A percentile compares a stretch with the other conserved stretches of the same genome.
Conservation (phyloP, 2,797 vertebrate genomes). For the Clarias platycephalus region DNA sequence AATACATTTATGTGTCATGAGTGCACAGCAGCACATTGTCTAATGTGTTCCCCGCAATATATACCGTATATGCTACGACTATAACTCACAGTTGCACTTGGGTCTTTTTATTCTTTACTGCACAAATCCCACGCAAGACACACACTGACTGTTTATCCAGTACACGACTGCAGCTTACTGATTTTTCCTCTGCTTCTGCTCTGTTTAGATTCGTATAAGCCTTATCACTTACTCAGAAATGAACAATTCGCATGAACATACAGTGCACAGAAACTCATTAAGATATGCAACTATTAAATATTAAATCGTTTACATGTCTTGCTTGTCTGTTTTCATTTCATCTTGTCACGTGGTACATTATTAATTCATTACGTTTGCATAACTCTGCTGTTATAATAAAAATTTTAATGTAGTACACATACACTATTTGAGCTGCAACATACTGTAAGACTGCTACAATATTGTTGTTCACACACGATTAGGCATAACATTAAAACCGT, state of each 20-base stretch:
- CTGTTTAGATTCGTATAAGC: not conserved
- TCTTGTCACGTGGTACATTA: not conserved
- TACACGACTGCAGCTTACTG: not conserved
- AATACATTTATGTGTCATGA: conserved; percentile 25
- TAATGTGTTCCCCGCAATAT: not conserved
- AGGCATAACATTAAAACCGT: too few species aligned
- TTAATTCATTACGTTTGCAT: not conserved
- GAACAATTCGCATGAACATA: not conserved
- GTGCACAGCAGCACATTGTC: conserved; percentile 17
- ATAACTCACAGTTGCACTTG: not conserved
- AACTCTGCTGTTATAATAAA: conserved; percentile 2
- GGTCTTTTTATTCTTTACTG: not conserved
- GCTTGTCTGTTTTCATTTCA: not conserved
- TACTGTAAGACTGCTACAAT: not conserved
- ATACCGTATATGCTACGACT: too few species aligned
- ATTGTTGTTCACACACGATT: too few species aligned
- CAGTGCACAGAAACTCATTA: not conserved
- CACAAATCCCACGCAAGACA: not conserved
- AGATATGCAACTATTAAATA: conserved; percentile 3
- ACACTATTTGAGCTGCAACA: not conserved
- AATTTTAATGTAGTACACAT: not conserved
- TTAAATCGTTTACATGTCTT: not conserved
- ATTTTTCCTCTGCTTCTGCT: not conserved
- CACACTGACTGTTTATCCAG: not conserved
- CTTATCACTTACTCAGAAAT: not conserved